Conservation (phyloP, 2,888 invertebrate genomes). For the Clostera curtula region DNA sequence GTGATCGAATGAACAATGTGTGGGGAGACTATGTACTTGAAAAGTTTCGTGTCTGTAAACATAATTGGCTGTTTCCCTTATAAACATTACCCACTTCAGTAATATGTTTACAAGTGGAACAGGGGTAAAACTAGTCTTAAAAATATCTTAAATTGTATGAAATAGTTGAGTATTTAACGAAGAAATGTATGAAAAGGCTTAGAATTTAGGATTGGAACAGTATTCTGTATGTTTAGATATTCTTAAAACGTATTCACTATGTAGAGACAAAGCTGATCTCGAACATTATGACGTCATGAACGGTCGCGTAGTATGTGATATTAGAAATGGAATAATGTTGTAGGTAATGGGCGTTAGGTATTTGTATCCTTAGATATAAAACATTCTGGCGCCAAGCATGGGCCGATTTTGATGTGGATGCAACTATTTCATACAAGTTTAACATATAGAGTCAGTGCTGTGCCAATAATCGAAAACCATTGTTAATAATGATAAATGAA, state of each 20-base stretch:
- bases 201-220: no score
- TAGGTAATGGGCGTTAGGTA: constrained; percentile 43
- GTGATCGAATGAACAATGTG: not conserved
- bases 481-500: constrained; percentile 50
- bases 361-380: constrained; percentile 63
- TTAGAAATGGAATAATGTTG: constrained; percentile 4
- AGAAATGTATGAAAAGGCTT: no score
- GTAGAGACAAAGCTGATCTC: no score
- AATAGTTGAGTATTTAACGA: constrained; percentile 19
- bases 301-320: constrained; percentile 15
- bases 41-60: constrained; percentile 17
- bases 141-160: constrained; percentile 21
- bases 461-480: constrained; percentile 61
- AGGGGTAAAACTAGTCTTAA: constrained; percentile 25
- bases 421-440: constrained; percentile 34
- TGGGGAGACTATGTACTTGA: not conserved
- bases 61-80: constrained; percentile 16
- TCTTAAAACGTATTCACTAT: no score
- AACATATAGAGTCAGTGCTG: constrained; percentile 48
- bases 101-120: constrained; percentile 16
- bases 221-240: no score
- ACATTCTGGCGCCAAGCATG: constrained; percentile 40
- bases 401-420: constrained; percentile 9
- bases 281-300: constrained; percentile 8
- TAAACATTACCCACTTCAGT: constrained; percentile 9